Evolutionary conservation across 2,888 invertebrate genomes (phyloP), one percentile per base, ranked within the genome.

Genomic region (Dryobotodes eremita): DNA sequence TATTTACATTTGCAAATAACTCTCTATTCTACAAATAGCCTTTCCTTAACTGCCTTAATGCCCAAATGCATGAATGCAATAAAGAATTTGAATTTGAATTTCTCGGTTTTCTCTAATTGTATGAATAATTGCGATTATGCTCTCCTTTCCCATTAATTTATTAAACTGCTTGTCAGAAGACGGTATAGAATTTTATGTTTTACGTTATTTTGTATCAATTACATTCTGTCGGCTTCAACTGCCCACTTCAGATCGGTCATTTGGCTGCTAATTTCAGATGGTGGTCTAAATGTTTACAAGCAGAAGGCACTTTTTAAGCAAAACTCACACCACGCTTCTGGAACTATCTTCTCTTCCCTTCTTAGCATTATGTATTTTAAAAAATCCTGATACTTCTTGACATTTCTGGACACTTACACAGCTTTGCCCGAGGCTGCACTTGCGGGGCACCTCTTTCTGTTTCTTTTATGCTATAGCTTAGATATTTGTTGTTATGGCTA

Each of bases 341-440:
- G 13, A 76, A 46, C 73, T 74, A n/a, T 64, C 23, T 69, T 79
- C 20, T 66, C n/a, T 20, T 53, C n/a, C 15, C 42, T 71, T 82
- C 26, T 76, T 50, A 26, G 74, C 6, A 50, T 26, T 69, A 36
- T 62, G 36, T 36, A 42, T 57, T 48, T 36, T 36, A 36, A 36
- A 36, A 26, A 66, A 59, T 70, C 46, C 76, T 77, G 55, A 70
- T 26, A 71, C 55, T 75, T 81, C 26, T 76, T 6, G 20, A 65
- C 72, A 73, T 64, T 82, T 85, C 48, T 76, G 10, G 20, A 72
- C 77, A 86, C 62, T 62, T 48, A 86, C 87, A 80, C 73, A 86
- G 75, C 84, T 79, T 86, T n/a, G 71, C 79, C 84, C 83, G 83
- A 71, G 50, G 50, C 61, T 71, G 84, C 87, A 84, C 75, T 84